phyloP scores from a whole-genome alignment of 2,797 vertebrate genomes.

The Nyctalus aviator region DNA sequence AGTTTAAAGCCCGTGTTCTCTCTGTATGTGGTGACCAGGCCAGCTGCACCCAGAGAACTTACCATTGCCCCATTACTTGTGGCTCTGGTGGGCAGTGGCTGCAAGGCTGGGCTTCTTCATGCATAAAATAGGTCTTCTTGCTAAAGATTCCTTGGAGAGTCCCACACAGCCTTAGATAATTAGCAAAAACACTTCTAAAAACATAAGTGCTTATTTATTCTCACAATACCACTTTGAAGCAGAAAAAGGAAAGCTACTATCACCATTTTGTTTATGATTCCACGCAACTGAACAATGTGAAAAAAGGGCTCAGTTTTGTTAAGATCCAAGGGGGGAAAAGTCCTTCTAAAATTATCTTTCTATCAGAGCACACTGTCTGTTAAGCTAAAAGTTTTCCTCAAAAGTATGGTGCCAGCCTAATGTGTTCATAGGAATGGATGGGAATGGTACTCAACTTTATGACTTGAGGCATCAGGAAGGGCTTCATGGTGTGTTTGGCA shows the following conservation, averaged over 20 bases:
- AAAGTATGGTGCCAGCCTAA: neutral
- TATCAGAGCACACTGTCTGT: neutral
- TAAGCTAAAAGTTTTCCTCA: neutral
- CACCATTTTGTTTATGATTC: neutral
- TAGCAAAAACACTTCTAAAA: neutral
- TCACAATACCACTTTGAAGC: neutral
- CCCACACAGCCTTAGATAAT: neutral
- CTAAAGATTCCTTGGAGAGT: neutral
- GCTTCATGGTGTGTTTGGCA: neutral
- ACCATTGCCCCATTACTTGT: neutral
- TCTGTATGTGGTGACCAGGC: rapidly evolving
- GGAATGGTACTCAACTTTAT: neutral
- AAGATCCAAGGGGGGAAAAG: neutral
- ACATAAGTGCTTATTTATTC: neutral
- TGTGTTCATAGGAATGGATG: neutral
- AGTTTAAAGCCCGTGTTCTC: neutral
- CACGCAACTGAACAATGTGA: neutral
- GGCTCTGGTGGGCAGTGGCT: neutral
- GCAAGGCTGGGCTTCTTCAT: neutral
- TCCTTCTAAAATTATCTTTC: neutral
- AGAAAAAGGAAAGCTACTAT: neutral
- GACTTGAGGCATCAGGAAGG: neutral
- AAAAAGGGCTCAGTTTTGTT: neutral
- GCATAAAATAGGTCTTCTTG: neutral
- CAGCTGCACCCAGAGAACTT: neutral